Conservation (phyloP, 1,140 invertebrate genomes). For the Procambarus clarkii region DNA sequence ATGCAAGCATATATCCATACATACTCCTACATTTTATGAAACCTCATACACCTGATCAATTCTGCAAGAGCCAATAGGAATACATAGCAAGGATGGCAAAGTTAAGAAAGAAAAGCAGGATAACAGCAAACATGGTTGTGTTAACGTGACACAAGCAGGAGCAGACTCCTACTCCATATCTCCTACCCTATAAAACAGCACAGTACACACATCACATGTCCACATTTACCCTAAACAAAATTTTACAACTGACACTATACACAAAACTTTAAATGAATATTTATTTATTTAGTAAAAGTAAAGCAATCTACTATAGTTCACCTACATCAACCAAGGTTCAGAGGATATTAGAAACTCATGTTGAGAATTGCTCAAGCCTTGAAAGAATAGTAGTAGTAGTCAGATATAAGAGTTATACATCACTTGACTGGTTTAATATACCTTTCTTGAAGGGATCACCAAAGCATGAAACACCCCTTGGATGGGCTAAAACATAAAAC, state of each 20-base stretch:
- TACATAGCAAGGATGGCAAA: neutral
- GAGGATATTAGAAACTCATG: neutral
- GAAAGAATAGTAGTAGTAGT: neutral
- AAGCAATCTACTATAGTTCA: neutral
- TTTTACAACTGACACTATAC: neutral
- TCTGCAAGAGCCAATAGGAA: too few species aligned
- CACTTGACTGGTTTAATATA: conserved; percentile 14
- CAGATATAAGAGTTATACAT: neutral
- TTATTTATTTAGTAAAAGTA: neutral
- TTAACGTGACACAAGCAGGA: neutral
- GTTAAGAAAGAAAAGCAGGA: neutral
- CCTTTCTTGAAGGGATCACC: conserved; percentile 54
- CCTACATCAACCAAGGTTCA: neutral
- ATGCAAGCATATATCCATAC: too few species aligned
- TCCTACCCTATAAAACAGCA: neutral
- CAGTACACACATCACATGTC: neutral
- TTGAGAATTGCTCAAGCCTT: conserved; percentile 9
- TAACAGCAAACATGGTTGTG: neutral
- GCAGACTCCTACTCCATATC: neutral
- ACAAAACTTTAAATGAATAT: neutral
- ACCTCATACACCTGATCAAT: too few species aligned
- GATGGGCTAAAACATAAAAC: conserved; percentile 58
- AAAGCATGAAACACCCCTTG: conserved; percentile 43
- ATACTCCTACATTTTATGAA: too few species aligned
- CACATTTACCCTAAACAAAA: neutral